Evolutionary conservation across 2,888 invertebrate genomes (phyloP).

Genomic region (Metacarcinus magister): DNA sequence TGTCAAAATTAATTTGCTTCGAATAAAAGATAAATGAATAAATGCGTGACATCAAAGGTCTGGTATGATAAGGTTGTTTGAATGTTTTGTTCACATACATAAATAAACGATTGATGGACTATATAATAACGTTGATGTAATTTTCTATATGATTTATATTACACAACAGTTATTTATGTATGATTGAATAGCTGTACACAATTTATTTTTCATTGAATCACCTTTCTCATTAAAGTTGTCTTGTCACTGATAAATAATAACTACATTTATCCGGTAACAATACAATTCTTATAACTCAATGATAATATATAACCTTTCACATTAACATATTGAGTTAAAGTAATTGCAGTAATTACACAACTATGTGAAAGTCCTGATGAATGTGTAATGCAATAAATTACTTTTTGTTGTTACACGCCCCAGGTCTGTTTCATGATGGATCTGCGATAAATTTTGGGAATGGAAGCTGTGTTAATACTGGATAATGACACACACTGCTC

Average conservation of each 20-base stretch:
- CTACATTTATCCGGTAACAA: neutral
- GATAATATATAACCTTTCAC: too few relatives aligned
- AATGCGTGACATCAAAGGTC: neutral
- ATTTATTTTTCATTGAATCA: too few relatives aligned
- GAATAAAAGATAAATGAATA: neutral
- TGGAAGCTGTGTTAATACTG: neutral
- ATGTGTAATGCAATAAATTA: neutral
- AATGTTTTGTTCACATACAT: neutral
- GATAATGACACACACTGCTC: neutral
- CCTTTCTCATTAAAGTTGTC: too few relatives aligned
- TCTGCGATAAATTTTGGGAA: neutral
- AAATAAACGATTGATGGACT: neutral
- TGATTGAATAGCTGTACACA: too few relatives aligned
- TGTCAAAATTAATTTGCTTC: too few relatives aligned
- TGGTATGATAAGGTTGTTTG: neutral
- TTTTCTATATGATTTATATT: neutral
- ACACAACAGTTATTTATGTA: too few relatives aligned
- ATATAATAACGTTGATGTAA: neutral
- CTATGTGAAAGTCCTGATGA: neutral
- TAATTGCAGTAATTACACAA: neutral
- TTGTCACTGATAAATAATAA: neutral
- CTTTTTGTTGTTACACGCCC: neutral
- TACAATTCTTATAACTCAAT: too few relatives aligned
- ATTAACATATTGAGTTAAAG: neutral
- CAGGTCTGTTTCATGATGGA: neutral